Conservation (phyloP, 1,140 invertebrate genomes). For the Leptinotarsa undecemlineata region DNA sequence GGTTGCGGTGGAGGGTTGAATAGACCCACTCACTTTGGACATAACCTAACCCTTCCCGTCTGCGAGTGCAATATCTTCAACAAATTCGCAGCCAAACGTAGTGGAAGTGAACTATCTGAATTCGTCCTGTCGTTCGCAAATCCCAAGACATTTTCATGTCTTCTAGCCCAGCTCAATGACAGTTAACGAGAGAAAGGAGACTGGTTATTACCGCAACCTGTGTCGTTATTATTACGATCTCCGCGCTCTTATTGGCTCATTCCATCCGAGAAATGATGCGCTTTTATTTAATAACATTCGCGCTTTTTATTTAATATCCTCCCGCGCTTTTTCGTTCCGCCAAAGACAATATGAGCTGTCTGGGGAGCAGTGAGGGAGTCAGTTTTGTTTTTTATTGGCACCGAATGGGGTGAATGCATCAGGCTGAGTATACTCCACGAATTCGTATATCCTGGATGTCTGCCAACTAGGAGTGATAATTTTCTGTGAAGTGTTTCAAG, state of each 20-base stretch:
- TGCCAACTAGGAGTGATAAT: slow-evolving; percentile 5
- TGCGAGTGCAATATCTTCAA: no score
- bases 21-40: no score
- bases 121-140: not conserved
- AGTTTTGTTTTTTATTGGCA: slow-evolving; percentile 9
- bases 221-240: slow-evolving; percentile 40
- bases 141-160: not conserved
- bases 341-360: slow-evolving; percentile 17
- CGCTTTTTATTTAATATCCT: slow-evolving; percentile 42
- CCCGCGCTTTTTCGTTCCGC: not conserved
- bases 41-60: no score
- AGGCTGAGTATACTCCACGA: not conserved
- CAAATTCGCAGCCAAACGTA: no score
- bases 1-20: no score
- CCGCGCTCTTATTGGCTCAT: slow-evolving; percentile 35
- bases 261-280: slow-evolving; percentile 43
- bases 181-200: slow-evolving; percentile 14
- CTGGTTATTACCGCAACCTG: slow-evolving; percentile 35
- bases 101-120: no score
- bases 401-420: slow-evolving; percentile 4
- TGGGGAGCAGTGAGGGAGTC: not conserved
- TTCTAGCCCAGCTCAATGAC: slow-evolving; percentile 11
- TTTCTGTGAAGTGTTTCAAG: not conserved
- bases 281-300: slow-evolving; percentile 42
- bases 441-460: not conserved